Evolutionary conservation across 2,797 vertebrate genomes (phyloP), one percentile per base, ranked within the genome.

Genomic region (Rhinella marina): DNA sequence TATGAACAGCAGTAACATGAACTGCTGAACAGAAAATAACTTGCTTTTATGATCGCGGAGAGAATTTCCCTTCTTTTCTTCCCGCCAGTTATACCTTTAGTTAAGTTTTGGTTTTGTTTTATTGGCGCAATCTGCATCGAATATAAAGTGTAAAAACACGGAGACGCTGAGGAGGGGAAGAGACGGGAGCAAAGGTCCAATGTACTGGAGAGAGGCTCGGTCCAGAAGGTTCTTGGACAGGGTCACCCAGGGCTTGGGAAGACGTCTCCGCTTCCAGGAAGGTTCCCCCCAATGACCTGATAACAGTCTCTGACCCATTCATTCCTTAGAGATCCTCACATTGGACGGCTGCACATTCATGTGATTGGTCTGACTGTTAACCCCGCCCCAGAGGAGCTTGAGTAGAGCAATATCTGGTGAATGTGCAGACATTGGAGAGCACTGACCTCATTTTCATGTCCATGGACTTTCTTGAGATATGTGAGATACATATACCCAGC

Each of bases 21-120:
- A 97, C 93, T 97, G 96, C 97, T 97, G 96, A 97, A 97, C 94
- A 95, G 95, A 96, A 96, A 95, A 96, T 96, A 96, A 95, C 95
- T 92, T 95, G 91, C 92, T 94, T 95, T 96, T 96, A 96, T 94
- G 94, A 96, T 95, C 93, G 90, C 92, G 92, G 91, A 88, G 95
- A 96, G 95, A 96, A 91, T 93, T 19, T 21, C 62, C n/a, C 66
- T 94, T 92, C 92, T 90, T 91, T 94, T n/a, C 52, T 32, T 29
- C 14, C 27, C 92, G 91, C 92, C 92, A 93, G 92, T 94, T 95
- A 94, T 94, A 94, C 93, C 92, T 76, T 94, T 94, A 93, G 93
- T 94, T 95, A 94, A 95, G 90, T 94, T 94, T 94, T 91, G 91
- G 54, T 93, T 91, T 93, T 89, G 93, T 94, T 93, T 94, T 91